Evolutionary conservation across 2,797 vertebrate species (phyloP).

Genomic region (Chanos chanos): DNA sequence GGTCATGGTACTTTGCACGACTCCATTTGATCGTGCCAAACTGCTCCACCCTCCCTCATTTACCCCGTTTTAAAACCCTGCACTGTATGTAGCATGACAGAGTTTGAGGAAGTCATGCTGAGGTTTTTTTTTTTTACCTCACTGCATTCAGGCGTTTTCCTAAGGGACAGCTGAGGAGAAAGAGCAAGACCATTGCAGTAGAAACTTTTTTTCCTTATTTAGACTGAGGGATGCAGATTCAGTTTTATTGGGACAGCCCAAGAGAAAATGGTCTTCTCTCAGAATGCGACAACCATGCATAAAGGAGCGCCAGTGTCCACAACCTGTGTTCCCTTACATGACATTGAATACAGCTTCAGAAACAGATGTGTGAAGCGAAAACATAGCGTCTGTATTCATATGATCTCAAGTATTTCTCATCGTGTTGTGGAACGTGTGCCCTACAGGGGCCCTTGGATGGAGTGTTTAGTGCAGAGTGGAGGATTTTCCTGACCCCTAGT

Average conservation of each 20-base stretch:
- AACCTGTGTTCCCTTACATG: conserved; percentile 11
- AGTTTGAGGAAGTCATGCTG: conserved; percentile 6
- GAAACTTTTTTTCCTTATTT: conserved; percentile 68
- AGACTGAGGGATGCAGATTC: conserved; percentile 51
- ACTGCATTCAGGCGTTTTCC: conserved; percentile 42
- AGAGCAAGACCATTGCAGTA: conserved; percentile 44
- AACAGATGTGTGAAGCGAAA: conserved; percentile 50
- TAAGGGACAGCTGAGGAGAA: conserved; percentile 41
- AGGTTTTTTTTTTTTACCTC: conserved; percentile 17
- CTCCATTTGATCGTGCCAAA: conserved; percentile 7
- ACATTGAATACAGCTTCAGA: conserved; percentile 17
- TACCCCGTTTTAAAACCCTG: neutral
- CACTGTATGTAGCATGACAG: neutral
- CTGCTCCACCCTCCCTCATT: neutral
- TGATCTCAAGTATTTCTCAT: conserved; percentile 14
- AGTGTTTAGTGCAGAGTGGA: conserved; percentile 2
- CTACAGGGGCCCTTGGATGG: neutral
- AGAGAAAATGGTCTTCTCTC: conserved; percentile 4
- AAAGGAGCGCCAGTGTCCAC: neutral
- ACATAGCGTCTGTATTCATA: conserved; percentile 45
- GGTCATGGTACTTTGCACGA: conserved; percentile 5
- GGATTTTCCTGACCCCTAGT: conserved; percentile 30
- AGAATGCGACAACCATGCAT: neutral
- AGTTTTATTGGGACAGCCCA: neutral
- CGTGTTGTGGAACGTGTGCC: conserved; percentile 22